phyloP scores from a whole-genome alignment of 2,888 invertebrate species.

The Drosophila gaucha region DNA sequence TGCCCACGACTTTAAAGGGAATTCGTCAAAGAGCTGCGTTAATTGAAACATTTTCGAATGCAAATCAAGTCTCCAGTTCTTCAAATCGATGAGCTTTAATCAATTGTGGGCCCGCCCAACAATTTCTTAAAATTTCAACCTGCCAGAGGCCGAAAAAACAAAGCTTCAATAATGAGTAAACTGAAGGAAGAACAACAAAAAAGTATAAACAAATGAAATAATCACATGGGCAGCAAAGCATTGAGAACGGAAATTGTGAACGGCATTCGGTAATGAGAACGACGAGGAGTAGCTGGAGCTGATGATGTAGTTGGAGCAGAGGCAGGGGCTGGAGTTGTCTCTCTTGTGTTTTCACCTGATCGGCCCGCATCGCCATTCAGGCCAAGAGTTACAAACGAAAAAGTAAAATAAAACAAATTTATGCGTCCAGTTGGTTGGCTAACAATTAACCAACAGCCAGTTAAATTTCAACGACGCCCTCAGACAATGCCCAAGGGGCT shows the following conservation, averaged over 20 bases:
- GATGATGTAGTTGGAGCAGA: slow-evolving; percentile 13
- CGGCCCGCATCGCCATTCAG: slow-evolving; percentile 79
- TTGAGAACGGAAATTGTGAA: slow-evolving; percentile 18
- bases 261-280: slow-evolving; percentile 20
- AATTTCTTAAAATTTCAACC: slow-evolving; percentile 2
- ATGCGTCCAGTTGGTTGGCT: slow-evolving; percentile 68
- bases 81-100: slow-evolving; percentile 7
- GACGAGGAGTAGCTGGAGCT: slow-evolving; percentile 4
- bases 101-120: background rate
- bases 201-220: slow-evolving; percentile 51
- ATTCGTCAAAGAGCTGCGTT: background rate
- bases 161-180: slow-evolving; percentile 8
- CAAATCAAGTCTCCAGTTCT: background rate
- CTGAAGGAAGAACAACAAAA: slow-evolving; percentile 8
- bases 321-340: slow-evolving; percentile 1
- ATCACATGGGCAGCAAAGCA: slow-evolving; percentile 39
- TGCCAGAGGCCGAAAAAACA: slow-evolving; percentile 2
- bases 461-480: slow-evolving; percentile 38
- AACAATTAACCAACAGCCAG: slow-evolving; percentile 49
- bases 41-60: slow-evolving; percentile 12
- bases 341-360: slow-evolving; percentile 80
- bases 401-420: slow-evolving; percentile 64
- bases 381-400: slow-evolving; percentile 54
- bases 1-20: background rate
- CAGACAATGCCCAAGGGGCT: slow-evolving; percentile 19